Evolutionary conservation across 2,113 vertebrate genomes (phyloP).

Genomic region (Cygnus buccinator): DNA sequence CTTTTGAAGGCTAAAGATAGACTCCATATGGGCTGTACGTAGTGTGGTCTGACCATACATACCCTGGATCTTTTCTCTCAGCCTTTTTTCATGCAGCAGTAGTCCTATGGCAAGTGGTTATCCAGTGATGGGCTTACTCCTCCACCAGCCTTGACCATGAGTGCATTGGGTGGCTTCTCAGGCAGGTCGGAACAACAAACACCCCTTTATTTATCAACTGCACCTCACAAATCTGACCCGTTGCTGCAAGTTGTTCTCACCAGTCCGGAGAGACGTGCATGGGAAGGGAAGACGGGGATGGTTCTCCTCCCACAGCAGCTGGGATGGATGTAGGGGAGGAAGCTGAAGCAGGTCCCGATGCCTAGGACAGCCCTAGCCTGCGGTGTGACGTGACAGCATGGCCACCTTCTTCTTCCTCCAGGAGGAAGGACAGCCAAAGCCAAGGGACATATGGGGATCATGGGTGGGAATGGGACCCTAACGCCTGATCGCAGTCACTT

Average conservation of each 20-base stretch:
- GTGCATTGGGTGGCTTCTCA: not conserved
- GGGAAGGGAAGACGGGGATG: not conserved
- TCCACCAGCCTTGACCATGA: not conserved
- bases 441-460: not conserved
- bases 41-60: not conserved
- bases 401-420: not conserved
- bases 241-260: not conserved
- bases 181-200: not conserved
- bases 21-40: conserved; percentile 22
- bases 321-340: not conserved
- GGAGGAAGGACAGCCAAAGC: not conserved
- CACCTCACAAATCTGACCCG: not conserved
- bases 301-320: not conserved
- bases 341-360: not conserved
- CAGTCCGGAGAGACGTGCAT: not conserved
- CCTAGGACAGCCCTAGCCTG: not conserved
- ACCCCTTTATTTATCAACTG: not conserved
- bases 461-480: not conserved
- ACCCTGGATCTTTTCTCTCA: not conserved
- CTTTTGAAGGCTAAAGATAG: conserved; percentile 44
- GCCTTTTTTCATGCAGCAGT: not conserved
- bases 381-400: not conserved
- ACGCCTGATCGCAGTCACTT: not conserved
- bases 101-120: not conserved
- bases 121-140: not conserved